Evolutionary conservation across 2,113 vertebrate genomes (phyloP).

Genomic region (Oryctolagus cuniculus): DNA sequence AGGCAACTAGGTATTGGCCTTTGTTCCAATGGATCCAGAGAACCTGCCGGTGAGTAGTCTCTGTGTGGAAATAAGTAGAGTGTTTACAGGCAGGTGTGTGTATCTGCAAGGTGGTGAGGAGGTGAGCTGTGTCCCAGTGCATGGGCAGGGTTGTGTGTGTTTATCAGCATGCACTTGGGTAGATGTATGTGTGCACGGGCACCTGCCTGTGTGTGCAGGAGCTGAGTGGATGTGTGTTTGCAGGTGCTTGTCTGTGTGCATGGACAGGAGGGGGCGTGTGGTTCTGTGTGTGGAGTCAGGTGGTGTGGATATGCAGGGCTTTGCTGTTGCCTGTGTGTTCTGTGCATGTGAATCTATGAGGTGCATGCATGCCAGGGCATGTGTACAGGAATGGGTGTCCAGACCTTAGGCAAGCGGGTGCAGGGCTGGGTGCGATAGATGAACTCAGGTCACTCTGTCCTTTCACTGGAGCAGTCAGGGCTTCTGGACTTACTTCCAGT

Average conservation of each 20-base stretch:
- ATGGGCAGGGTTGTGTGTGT: background rate
- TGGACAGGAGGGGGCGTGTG: background rate
- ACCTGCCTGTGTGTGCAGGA: background rate
- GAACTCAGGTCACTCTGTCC: background rate
- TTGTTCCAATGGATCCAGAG: constrained; percentile 86
- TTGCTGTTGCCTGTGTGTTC: background rate
- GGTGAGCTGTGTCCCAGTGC: background rate
- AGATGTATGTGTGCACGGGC: background rate
- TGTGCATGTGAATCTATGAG: background rate
- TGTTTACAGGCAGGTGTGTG: background rate
- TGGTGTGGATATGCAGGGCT: background rate
- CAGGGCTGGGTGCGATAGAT: background rate
- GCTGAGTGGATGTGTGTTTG: background rate
- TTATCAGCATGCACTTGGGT: background rate
- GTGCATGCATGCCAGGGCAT: background rate
- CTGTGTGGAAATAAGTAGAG: background rate
- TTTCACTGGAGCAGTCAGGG: background rate
- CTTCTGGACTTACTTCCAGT: background rate
- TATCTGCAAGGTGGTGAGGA: background rate
- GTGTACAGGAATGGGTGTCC: background rate
- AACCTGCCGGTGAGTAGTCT: constrained; percentile 82
- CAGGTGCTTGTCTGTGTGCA: background rate
- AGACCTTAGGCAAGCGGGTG: background rate
- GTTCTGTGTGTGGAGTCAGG: background rate
- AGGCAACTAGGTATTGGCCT: background rate